Evolutionary conservation across 2,113 vertebrate species (phyloP).

Genomic region (Notothenia coriiceps): DNA sequence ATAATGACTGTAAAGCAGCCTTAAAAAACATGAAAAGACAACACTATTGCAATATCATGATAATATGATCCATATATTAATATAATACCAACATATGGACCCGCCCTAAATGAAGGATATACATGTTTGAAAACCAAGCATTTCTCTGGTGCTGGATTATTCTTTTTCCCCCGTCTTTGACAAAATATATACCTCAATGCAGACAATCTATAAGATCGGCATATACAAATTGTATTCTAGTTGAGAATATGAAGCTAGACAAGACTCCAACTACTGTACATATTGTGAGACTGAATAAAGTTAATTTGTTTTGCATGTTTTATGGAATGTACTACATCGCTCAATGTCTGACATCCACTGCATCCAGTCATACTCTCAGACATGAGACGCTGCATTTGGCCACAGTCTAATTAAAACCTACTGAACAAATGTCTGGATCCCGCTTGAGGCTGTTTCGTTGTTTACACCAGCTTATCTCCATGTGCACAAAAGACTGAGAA

Average conservation of each 20-base stretch:
- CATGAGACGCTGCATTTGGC: conserved; percentile 27
- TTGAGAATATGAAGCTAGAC: neutral
- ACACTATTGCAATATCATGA: too few relatives aligned
- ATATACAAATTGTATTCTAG: neutral
- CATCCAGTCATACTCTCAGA: conserved; percentile 9
- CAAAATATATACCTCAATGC: neutral
- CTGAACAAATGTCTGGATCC: conserved; percentile 7
- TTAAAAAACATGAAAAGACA: too few relatives aligned
- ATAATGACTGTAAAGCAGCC: too few relatives aligned
- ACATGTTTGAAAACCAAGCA: neutral
- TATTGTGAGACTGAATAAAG: neutral
- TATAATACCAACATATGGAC: too few relatives aligned
- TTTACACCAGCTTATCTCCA: conserved; percentile 7
- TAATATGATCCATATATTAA: too few relatives aligned
- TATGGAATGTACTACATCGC: neutral
- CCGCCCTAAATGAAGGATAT: neutral
- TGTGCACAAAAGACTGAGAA: neutral
- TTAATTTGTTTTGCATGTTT: conserved; percentile 5
- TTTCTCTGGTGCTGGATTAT: neutral
- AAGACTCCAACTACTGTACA: neutral
- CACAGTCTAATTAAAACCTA: conserved; percentile 35
- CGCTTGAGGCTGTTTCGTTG: conserved; percentile 7
- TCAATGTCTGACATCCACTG: neutral
- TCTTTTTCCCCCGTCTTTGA: too few relatives aligned
- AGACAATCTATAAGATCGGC: neutral